Evolutionary conservation across 2,113 vertebrate species (phyloP).

Genomic region (Epinephelus moara): DNA sequence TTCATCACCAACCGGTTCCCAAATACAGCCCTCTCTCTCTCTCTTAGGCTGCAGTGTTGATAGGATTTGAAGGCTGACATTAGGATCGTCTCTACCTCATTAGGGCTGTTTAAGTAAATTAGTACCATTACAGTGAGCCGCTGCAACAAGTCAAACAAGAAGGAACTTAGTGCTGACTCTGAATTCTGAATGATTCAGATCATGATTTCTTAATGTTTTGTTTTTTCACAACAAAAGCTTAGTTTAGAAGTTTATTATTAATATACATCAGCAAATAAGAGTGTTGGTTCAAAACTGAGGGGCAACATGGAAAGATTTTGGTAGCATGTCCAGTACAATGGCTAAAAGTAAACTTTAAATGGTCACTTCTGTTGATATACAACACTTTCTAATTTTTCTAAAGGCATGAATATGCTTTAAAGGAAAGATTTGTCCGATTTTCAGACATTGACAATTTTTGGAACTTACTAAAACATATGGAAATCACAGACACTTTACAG

Average conservation of each 20-base stretch:
- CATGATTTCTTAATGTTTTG: background rate
- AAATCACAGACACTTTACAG: background rate
- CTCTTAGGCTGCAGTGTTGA: constrained; percentile 45
- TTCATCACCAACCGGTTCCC: background rate
- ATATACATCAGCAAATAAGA: constrained; percentile 21
- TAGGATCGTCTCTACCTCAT: constrained; percentile 64
- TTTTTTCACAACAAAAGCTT: background rate
- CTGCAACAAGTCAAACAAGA: constrained; percentile 19
- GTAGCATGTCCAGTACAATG: too few species aligned
- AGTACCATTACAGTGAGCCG: constrained; percentile 33
- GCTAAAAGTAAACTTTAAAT: background rate
- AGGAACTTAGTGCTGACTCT: background rate
- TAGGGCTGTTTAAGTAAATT: constrained; percentile 58
- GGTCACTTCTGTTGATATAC: background rate
- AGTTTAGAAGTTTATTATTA: constrained; percentile 33
- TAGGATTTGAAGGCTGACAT: constrained; percentile 71
- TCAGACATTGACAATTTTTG: background rate
- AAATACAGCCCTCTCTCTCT: background rate
- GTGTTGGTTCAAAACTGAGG: background rate
- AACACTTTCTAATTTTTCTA: background rate
- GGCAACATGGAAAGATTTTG: background rate
- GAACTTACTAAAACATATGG: background rate
- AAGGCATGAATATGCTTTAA: background rate
- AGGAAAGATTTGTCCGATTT: background rate
- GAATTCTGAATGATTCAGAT: background rate